Evolutionary conservation across 2,888 invertebrate species (phyloP).

Genomic region (Azorinus chamasolen): DNA sequence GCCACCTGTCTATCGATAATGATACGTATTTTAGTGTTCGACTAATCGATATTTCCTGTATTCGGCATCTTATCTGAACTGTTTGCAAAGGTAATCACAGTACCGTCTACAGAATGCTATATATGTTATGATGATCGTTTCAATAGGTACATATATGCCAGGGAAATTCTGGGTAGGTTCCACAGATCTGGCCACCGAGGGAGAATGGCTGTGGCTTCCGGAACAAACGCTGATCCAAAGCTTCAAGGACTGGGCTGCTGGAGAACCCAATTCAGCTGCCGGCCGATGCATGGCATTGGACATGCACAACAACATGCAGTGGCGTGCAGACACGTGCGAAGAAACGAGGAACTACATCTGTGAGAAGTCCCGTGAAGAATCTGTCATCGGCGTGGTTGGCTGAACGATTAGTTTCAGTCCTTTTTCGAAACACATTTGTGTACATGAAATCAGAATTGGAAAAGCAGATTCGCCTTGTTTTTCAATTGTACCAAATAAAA

Average conservation of each 20-base stretch:
- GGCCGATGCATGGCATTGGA: conserved; percentile 65
- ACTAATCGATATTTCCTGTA: too few relatives aligned
- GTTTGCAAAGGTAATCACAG: too few relatives aligned
- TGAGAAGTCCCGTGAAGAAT: conserved; percentile 13
- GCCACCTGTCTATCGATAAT: too few relatives aligned
- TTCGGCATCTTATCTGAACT: too few relatives aligned
- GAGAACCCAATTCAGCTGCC: conserved; percentile 58
- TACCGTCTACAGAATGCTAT: too few relatives aligned
- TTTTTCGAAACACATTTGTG: too few relatives aligned
- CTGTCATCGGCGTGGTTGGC: conserved; percentile 23
- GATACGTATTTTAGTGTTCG: too few relatives aligned
- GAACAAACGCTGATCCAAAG: conserved; percentile 13
- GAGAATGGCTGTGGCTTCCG: conserved; percentile 65
- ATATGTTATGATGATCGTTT: too few relatives aligned
- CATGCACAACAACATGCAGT: conserved; percentile 49
- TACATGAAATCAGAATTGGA: too few relatives aligned
- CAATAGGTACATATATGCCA: conserved; percentile 56
- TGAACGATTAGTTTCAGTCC: too few relatives aligned
- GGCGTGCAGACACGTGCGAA: conserved; percentile 68
- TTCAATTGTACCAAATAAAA: too few relatives aligned
- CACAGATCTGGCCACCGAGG: conserved; percentile 58
- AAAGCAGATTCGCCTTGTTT: too few relatives aligned
- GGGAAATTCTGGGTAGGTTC: conserved; percentile 68
- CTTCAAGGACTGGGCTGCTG: conserved; percentile 66
- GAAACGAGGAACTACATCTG: conserved; percentile 68